phyloP scores from a whole-genome alignment of 2,113 vertebrate genomes.

The Takifugu flavidus region DNA sequence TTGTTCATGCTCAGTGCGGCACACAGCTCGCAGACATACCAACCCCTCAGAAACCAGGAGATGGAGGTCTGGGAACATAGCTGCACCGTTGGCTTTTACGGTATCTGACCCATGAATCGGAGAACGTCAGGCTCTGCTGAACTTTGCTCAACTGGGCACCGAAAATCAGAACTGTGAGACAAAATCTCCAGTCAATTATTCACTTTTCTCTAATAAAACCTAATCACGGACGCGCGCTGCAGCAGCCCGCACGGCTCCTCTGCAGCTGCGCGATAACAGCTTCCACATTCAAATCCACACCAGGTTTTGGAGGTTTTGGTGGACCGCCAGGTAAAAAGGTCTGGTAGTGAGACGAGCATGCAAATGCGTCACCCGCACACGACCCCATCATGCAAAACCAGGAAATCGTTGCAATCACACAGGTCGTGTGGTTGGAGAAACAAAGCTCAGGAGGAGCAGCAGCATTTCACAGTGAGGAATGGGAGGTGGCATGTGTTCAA shows the following conservation, averaged over 20 bases:
- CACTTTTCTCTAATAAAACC: neutral
- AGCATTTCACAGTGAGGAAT: conserved; percentile 32
- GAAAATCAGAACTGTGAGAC: neutral
- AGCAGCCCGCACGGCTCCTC: neutral
- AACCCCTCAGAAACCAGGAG: conserved; percentile 26
- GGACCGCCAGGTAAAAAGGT: neutral
- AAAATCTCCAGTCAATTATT: neutral
- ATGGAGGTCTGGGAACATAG: conserved; percentile 21
- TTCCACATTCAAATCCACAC: neutral
- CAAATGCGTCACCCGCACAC: conserved; percentile 24
- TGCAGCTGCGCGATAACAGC: neutral
- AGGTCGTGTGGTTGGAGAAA: conserved; percentile 23
- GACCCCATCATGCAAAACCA: conserved; percentile 58
- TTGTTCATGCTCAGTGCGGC: conserved; percentile 44
- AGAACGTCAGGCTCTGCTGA: conserved; percentile 3
- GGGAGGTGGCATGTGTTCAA: conserved; percentile 35
- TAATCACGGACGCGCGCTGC: neutral
- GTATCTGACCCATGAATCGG: conserved; percentile 10
- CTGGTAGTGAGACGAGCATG: conserved; percentile 33
- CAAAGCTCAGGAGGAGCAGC: conserved; percentile 13
- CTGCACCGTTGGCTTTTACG: neutral
- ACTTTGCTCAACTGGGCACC: conserved; percentile 1
- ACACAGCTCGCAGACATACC: conserved; percentile 37
- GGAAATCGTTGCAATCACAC: conserved; percentile 40
- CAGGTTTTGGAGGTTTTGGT: neutral